phyloP scores from a whole-genome alignment of 2,888 invertebrate genomes.

The Lottia gigantea region DNA sequence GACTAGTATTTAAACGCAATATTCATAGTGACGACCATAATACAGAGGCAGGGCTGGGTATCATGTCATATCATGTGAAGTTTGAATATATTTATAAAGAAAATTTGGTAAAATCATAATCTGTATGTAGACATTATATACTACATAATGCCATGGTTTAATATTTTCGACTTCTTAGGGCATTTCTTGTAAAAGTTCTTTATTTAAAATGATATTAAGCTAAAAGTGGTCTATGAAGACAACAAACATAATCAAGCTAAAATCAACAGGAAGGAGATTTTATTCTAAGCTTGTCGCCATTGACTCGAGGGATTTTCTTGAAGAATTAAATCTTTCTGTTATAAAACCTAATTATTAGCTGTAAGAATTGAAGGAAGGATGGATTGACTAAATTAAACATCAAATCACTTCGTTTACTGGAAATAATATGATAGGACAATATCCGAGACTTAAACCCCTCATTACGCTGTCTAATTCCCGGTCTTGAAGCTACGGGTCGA shows the following conservation, averaged over 20 bases:
- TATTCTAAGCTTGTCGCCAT: slow-evolving; percentile 2
- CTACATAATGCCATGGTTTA: too few species aligned
- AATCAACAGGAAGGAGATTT: background rate
- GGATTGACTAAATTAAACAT: slow-evolving; percentile 22
- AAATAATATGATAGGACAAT: slow-evolving; percentile 15
- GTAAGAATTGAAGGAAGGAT: slow-evolving; percentile 16
- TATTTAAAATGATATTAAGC: background rate
- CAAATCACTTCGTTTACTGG: slow-evolving; percentile 20
- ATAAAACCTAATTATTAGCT: slow-evolving; percentile 25
- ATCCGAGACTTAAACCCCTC: slow-evolving; percentile 17
- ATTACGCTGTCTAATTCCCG: slow-evolving; percentile 15
- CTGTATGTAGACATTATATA: too few species aligned
- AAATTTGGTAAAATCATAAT: too few species aligned
- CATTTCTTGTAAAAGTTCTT: too few species aligned
- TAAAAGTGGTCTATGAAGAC: background rate
- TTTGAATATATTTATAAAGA: too few species aligned
- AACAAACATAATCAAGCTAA: background rate
- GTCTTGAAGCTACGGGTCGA: slow-evolving; percentile 3
- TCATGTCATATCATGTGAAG: too few species aligned
- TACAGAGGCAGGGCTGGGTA: too few species aligned
- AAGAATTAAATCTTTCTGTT: slow-evolving; percentile 25
- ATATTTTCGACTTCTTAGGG: too few species aligned
- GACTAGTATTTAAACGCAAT: too few species aligned
- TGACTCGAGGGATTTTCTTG: slow-evolving; percentile 7
- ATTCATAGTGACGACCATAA: too few species aligned